Conservation (phyloP, 2,888 invertebrate species). For the Muschampia plurimacula region DNA sequence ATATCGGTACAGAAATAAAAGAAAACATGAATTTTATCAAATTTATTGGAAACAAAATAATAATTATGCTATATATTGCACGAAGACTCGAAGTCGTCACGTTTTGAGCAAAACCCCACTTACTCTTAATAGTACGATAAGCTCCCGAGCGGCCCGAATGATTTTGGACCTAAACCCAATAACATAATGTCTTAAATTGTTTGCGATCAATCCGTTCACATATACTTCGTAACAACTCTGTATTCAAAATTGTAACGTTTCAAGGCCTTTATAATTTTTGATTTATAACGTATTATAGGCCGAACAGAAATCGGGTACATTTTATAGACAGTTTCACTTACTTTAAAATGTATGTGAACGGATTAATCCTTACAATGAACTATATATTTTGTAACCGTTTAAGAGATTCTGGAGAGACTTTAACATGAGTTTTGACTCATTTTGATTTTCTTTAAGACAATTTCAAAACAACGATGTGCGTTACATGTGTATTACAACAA, state of each 20-base stretch:
- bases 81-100: slow-evolving; percentile 74
- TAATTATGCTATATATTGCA: slow-evolving; percentile 85
- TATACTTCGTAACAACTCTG: not conserved
- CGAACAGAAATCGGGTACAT: not conserved
- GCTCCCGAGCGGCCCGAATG: slow-evolving; percentile 41
- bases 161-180: slow-evolving; percentile 33
- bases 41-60: slow-evolving; percentile 85
- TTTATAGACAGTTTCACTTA: not conserved
- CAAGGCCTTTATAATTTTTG: not conserved
- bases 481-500: slow-evolving; percentile 6
- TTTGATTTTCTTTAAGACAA: not conserved
- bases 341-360: slow-evolving; percentile 3
- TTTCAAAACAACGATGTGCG: slow-evolving; percentile 16
- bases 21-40: slow-evolving; percentile 57
- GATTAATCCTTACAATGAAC: not conserved
- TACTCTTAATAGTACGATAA: slow-evolving; percentile 61
- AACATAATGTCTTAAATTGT: slow-evolving; percentile 17
- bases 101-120: slow-evolving; percentile 80
- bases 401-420: slow-evolving; percentile 31
- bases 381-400: slow-evolving; percentile 7
- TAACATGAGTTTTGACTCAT: slow-evolving; percentile 10
- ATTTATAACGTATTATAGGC: not conserved
- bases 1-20: slow-evolving; percentile 44
- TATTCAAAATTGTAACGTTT: not conserved
- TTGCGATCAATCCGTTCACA: slow-evolving; percentile 15